Percentiles rank a stretch among this genome's conserved stretches.
phyloP scores from a whole-genome alignment of 2,888 invertebrate genomes.

The Mamestra brassicae region DNA sequence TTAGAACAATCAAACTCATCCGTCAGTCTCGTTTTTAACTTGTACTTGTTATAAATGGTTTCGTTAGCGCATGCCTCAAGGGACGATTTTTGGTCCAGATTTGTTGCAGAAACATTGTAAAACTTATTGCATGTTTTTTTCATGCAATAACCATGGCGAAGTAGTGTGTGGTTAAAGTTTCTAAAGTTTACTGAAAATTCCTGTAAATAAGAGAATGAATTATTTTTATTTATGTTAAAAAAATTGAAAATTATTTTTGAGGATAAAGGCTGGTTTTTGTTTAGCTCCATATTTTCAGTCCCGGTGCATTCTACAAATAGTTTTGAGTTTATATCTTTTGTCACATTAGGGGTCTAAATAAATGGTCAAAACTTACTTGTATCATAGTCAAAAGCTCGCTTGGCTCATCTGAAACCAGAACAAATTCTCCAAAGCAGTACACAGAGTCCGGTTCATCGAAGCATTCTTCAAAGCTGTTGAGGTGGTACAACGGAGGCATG shows the following conservation, averaged over 20 bases:
- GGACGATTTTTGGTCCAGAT: constrained; percentile 41
- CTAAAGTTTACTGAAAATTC: constrained; percentile 77
- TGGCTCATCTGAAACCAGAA: constrained; percentile 64
- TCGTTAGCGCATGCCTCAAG: constrained; percentile 63
- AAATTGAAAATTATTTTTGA: too few species aligned
- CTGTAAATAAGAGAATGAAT: constrained; percentile 69
- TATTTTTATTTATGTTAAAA: background rate
- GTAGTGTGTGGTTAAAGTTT: constrained; percentile 82
- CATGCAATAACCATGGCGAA: constrained; percentile 81
- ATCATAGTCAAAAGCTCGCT: constrained; percentile 62
- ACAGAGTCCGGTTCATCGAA: constrained; percentile 50
- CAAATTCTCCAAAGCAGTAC: constrained; percentile 66
- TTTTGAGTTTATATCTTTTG: too few species aligned
- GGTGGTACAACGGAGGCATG: constrained; percentile 67
- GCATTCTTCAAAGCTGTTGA: constrained; percentile 69
- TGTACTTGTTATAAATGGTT: constrained; percentile 48
- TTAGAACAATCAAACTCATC: constrained; percentile 41
- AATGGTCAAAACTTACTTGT: constrained; percentile 53
- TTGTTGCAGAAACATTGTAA: constrained; percentile 54
- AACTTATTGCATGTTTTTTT: constrained; percentile 75
- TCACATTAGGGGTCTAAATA: too few species aligned
- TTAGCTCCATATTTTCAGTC: too few species aligned
- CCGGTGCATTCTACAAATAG: too few species aligned
- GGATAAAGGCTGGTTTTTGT: too few species aligned
- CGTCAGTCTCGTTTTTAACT: constrained; percentile 49